These are phyloP conservation scores for Lypha dubia DNA, from an alignment of 2,888 invertebrate species.

Conservation along the genomic window DNA sequence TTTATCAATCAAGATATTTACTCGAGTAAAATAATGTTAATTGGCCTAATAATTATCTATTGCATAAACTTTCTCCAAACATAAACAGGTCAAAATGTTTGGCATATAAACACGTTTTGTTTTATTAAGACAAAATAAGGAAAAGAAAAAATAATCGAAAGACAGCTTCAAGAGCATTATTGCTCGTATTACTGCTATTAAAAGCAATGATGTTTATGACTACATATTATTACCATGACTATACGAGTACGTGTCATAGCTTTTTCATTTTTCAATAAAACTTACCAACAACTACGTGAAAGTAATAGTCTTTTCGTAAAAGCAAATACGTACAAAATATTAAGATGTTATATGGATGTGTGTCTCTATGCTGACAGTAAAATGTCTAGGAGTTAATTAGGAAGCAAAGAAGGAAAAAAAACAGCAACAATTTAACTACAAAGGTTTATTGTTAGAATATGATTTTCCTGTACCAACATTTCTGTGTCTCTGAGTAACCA, in stretches of 20 bases:
- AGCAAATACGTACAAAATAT: background rate
- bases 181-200: constrained; percentile 10
- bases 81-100: constrained; percentile 1
- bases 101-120: constrained; percentile 44
- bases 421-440: constrained; percentile 49
- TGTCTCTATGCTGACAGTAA: background rate
- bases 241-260: constrained; percentile 9
- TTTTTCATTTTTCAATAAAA: constrained; percentile 27
- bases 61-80: constrained; percentile 5
- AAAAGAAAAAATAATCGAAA: constrained; percentile 9
- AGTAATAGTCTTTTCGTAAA: background rate
- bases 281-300: constrained; percentile 11
- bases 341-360: background rate
- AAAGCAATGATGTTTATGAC: background rate
- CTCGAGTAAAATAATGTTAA: constrained; percentile 47
- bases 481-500: background rate
- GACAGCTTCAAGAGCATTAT: constrained; percentile 12
- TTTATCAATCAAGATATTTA: constrained; percentile 38
- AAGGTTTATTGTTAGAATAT: constrained; percentile 46
- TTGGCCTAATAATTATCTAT: constrained; percentile 42
- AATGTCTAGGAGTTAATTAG: constrained; percentile 61
- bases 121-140: constrained; percentile 7
- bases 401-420: constrained; percentile 49
- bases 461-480: background rate
- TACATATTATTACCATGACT: constrained; percentile 5